Evolutionary conservation across 2,113 vertebrate species (phyloP).

Genomic region (Talpa occidentalis): DNA sequence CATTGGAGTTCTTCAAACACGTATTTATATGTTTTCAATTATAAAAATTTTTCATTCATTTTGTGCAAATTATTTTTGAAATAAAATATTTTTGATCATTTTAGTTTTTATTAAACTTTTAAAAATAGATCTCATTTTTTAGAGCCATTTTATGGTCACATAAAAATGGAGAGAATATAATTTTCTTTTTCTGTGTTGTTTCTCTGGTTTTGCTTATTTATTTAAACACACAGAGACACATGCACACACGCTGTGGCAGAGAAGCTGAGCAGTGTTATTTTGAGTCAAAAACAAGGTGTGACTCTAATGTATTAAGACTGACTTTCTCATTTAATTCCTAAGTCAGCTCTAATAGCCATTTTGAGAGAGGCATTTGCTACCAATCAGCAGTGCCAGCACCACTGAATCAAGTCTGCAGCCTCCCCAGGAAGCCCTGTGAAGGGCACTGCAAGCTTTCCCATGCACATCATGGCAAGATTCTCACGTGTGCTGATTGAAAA

Average conservation of each 20-base stretch:
- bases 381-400: neutral
- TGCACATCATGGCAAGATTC: neutral
- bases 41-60: constrained; percentile 35
- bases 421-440: neutral
- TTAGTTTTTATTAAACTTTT: constrained; percentile 9
- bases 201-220: neutral
- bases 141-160: neutral
- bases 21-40: constrained; percentile 1
- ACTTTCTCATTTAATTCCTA: constrained; percentile 42
- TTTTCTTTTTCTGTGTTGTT: constrained; percentile 19
- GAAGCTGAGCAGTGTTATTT: constrained; percentile 5
- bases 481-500: neutral
- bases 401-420: neutral
- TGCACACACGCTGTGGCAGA: neutral
- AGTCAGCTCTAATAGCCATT: neutral
- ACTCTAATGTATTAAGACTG: constrained; percentile 31
- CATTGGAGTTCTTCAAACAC: neutral
- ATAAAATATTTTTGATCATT: constrained; percentile 18
- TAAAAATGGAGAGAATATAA: neutral
- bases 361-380: neutral
- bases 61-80: constrained; percentile 43
- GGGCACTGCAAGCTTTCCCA: neutral
- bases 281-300: constrained; percentile 23
- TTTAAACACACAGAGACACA: neutral
- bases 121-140: neutral